These are phyloP conservation scores for Acheta domesticus DNA, from an alignment of 2,888 invertebrate species.

Conservation along the genomic window DNA sequence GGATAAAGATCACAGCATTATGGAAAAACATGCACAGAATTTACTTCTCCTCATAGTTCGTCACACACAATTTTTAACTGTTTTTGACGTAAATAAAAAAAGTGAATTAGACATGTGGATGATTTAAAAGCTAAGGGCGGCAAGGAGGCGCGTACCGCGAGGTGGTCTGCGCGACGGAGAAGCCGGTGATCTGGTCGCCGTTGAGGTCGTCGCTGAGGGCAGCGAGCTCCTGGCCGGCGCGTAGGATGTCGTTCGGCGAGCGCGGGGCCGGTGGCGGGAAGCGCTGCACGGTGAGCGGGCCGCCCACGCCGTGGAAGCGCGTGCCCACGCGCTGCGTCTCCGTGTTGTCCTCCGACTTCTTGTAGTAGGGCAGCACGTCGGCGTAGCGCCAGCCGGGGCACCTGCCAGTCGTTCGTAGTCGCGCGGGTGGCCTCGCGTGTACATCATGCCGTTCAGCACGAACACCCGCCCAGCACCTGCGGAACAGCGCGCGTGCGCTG, in stretches of 20 bases:
- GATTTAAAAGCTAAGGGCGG: no score
- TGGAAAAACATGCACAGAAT: no score
- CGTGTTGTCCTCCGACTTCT: constrained; percentile 63
- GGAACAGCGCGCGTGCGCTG: background rate
- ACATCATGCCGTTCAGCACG: constrained; percentile 81
- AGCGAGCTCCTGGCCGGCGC: constrained; percentile 60
- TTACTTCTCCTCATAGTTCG: no score
- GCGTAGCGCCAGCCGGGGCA: constrained; percentile 73
- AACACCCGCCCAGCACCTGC: constrained; percentile 59
- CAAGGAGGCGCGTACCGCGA: constrained; percentile 56
- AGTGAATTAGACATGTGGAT: no score
- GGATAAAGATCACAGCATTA: no score
- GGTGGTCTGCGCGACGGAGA: constrained; percentile 62
- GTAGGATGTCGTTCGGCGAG: constrained; percentile 61
- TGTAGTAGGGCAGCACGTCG: constrained; percentile 72
- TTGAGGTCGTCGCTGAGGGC: constrained; percentile 62
- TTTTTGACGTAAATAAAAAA: no score
- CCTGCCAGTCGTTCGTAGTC: constrained; percentile 76
- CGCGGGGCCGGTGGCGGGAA: constrained; percentile 62
- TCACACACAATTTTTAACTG: no score
- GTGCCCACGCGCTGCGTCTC: constrained; percentile 59
- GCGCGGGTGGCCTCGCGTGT: constrained; percentile 68
- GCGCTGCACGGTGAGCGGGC: constrained; percentile 59
- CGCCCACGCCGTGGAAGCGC: constrained; percentile 59
- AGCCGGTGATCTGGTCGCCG: constrained; percentile 60